These are phyloP conservation scores for Adoxophyes honmai DNA, from an alignment of 1,140 invertebrate genomes.

Conservation along the genomic window DNA sequence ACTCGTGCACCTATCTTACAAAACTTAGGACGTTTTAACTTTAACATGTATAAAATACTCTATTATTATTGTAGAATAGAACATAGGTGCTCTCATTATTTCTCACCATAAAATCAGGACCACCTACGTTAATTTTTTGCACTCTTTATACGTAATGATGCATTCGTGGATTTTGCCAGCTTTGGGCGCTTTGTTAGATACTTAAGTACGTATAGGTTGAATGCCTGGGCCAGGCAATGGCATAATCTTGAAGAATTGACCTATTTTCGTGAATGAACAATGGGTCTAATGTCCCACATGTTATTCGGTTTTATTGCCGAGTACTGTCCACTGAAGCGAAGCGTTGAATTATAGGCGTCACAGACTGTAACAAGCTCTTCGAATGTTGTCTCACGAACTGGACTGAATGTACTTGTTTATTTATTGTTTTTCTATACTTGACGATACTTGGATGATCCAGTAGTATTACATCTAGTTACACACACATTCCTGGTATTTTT, in stretches of 20 bases:
- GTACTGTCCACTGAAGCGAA: conserved; percentile 4
- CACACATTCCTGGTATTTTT: too few species aligned
- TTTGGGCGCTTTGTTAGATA: conserved; percentile 44
- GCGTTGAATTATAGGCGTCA: too few species aligned
- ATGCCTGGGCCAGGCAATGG: background rate
- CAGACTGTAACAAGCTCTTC: too few species aligned
- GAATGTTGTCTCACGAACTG: too few species aligned
- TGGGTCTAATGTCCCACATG: background rate
- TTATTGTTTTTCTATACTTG: too few species aligned
- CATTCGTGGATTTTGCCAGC: conserved; percentile 52
- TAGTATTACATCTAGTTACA: too few species aligned
- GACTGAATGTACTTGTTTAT: too few species aligned
- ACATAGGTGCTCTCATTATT: conserved; percentile 66
- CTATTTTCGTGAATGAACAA: conserved; percentile 10
- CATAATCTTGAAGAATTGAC: conserved; percentile 14
- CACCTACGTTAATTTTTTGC: conserved; percentile 59
- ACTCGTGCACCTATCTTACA: background rate
- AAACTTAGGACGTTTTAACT: background rate
- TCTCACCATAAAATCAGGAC: conserved; percentile 62
- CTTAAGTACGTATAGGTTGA: conserved; percentile 21
- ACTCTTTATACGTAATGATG: conserved; percentile 58
- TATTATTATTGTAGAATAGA: conserved; percentile 63
- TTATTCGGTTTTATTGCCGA: conserved; percentile 9
- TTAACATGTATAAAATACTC: conserved; percentile 22
- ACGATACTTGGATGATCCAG: too few species aligned